These are phyloP conservation scores for Sminthopsis crassicaudata DNA, from an alignment of 2,113 vertebrate genomes.

Conservation along the genomic window DNA sequence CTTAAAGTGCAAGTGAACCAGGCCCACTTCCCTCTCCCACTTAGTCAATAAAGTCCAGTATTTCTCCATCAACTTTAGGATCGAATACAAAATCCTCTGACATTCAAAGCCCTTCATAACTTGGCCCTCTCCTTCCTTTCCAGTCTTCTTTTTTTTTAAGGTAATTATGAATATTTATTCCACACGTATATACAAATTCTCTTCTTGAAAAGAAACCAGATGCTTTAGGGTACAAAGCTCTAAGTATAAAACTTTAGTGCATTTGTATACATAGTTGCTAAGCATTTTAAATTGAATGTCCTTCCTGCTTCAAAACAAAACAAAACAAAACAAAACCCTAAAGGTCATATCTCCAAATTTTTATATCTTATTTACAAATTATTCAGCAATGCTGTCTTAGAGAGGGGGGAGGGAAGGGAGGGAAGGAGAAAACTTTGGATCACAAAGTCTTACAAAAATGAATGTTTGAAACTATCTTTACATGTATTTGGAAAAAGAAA, in stretches of 20 bases:
- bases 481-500: too few relatives aligned
- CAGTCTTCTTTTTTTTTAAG: neutral
- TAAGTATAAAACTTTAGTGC: slow-evolving; percentile 41
- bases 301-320: slow-evolving; percentile 72
- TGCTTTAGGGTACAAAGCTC: slow-evolving; percentile 37
- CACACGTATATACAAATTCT: neutral
- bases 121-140: neutral
- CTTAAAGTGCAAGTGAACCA: neutral
- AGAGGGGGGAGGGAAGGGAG: too few relatives aligned
- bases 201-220: slow-evolving; percentile 23
- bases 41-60: neutral
- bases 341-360: slow-evolving; percentile 72
- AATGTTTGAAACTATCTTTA: too few relatives aligned
- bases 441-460: too few relatives aligned
- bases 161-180: slow-evolving; percentile 59
- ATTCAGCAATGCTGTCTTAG: slow-evolving; percentile 54
- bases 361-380: slow-evolving; percentile 72
- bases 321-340: slow-evolving; percentile 45
- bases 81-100: neutral
- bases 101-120: neutral
- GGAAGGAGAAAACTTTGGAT: too few relatives aligned
- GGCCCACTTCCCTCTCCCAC: neutral
- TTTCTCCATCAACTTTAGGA: neutral
- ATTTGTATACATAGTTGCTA: slow-evolving; percentile 62
- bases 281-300: slow-evolving; percentile 77